A percentile compares a stretch with the other conserved stretches of the same genome.
Evolutionary conservation across 2,797 vertebrate species (phyloP).

Genomic region (Liparis tanakae): DNA sequence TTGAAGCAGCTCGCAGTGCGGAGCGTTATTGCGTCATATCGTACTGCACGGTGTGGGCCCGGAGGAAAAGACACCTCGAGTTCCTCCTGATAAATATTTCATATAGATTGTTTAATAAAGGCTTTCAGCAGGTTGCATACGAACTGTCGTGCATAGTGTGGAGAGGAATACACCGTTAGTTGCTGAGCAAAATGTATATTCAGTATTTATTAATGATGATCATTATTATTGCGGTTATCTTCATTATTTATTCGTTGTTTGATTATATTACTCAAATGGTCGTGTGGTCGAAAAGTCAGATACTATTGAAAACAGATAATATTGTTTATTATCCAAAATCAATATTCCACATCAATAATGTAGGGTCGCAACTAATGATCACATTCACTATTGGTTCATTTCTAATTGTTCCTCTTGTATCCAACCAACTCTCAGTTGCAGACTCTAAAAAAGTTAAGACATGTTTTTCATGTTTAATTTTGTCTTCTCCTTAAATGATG

Average conservation of each 20-base stretch:
- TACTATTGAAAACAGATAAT: not conserved
- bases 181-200: not conserved
- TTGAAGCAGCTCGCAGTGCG: not conserved
- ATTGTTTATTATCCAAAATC: not conserved
- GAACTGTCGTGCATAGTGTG: not conserved
- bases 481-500: not conserved
- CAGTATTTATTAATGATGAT: not conserved
- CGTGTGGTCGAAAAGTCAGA: not conserved
- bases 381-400: not conserved
- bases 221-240: not conserved
- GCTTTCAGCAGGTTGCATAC: not conserved
- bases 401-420: not conserved
- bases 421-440: not conserved
- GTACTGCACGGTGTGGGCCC: not conserved
- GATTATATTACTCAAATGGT: not conserved
- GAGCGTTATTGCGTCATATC: constrained; percentile 65
- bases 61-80: not conserved
- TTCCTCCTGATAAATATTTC: not conserved
- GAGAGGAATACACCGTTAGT: too few relatives aligned
- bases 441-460: too few relatives aligned
- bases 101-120: accelerated
- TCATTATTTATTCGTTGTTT: not conserved
- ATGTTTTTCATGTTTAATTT: too few relatives aligned
- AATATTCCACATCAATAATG: not conserved
- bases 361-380: not conserved